Conservation (phyloP, 1,140 invertebrate species). For the Cyclina sinensis region DNA sequence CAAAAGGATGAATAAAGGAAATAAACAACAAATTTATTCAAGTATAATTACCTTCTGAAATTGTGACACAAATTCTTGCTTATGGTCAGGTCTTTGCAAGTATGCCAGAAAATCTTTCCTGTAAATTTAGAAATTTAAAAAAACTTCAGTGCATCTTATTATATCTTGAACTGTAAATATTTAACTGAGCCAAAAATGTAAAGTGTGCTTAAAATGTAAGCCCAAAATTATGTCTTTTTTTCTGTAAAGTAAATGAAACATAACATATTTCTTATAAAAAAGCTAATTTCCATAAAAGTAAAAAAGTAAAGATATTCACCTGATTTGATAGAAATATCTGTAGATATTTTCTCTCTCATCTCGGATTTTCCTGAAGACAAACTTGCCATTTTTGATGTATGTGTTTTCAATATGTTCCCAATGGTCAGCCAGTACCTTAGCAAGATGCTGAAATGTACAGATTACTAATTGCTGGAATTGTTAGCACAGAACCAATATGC, state of each 20-base stretch:
- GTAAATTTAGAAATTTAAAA: too few relatives aligned
- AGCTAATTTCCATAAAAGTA: too few relatives aligned
- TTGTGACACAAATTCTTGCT: constrained; percentile 85
- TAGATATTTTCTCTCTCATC: constrained; percentile 85
- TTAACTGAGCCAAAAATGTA: too few relatives aligned
- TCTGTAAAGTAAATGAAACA: too few relatives aligned
- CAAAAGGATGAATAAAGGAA: not conserved
- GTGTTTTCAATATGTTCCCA: constrained; percentile 85
- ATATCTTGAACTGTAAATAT: too few relatives aligned
- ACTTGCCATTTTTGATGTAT: constrained; percentile 84
- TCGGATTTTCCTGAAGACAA: constrained; percentile 84
- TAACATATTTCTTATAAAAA: too few relatives aligned
- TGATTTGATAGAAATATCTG: constrained; percentile 85
- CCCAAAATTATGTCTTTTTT: too few relatives aligned
- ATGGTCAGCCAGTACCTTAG: constrained; percentile 81
- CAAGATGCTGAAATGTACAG: constrained; percentile 79
- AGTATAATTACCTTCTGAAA: constrained; percentile 83
- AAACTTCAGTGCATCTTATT: too few relatives aligned
- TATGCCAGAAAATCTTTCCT: constrained; percentile 85
- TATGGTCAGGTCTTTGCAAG: constrained; percentile 84
- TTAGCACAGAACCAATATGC: too few relatives aligned
- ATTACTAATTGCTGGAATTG: too few relatives aligned
- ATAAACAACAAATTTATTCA: not conserved
- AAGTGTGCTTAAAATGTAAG: too few relatives aligned
- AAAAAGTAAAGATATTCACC: too few relatives aligned